Conservation (phyloP, 2,113 vertebrate species). For the Nanger granti region DNA sequence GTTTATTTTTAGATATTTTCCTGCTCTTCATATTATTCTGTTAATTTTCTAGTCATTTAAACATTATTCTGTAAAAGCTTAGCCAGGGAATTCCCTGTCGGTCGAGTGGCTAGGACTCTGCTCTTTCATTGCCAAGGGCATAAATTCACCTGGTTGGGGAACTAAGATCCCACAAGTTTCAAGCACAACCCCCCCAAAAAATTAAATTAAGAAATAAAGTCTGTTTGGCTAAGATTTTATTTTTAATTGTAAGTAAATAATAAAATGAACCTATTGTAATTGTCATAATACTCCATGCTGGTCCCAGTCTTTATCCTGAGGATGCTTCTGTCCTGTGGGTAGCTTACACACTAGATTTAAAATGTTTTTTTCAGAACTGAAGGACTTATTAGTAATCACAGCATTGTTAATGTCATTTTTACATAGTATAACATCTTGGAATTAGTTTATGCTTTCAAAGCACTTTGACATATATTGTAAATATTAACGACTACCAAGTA, state of each 20-base stretch:
- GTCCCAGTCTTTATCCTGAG: not conserved
- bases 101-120: not conserved
- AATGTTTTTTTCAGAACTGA: not conserved
- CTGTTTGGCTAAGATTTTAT: not conserved
- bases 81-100: not conserved
- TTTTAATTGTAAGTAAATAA: not conserved
- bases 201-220: not conserved
- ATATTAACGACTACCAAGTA: not conserved
- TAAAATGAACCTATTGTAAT: not conserved
- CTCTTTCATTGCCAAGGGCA: not conserved
- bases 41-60: not conserved
- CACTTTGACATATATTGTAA: not conserved
- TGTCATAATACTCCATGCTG: not conserved
- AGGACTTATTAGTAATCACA: not conserved
- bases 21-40: not conserved
- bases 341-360: not conserved
- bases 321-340: not conserved
- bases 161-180: not conserved
- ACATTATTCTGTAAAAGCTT: not conserved
- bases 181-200: not conserved
- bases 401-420: not conserved
- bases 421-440: not conserved
- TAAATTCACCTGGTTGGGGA: not conserved
- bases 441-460: not conserved
- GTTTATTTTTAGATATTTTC: not conserved